Conservation (phyloP, 2,797 vertebrate genomes). For the Oceanodroma leucorhoa region DNA sequence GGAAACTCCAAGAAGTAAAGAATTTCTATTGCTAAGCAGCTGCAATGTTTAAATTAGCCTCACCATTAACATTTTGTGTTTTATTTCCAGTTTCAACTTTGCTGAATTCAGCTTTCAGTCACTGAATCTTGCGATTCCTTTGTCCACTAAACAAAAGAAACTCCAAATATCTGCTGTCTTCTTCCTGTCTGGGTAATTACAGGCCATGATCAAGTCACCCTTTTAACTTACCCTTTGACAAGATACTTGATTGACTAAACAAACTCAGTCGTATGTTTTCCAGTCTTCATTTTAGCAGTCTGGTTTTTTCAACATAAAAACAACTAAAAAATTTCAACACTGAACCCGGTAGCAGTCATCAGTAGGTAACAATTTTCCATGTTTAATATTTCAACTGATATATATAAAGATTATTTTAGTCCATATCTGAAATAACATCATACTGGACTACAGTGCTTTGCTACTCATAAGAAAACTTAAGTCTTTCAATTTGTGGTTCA, state of each 20-base stretch:
- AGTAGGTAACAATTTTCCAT: neutral
- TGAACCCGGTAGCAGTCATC: neutral
- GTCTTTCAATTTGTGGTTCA: neutral
- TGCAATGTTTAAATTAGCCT: constrained; percentile 55
- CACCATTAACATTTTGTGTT: constrained; percentile 42
- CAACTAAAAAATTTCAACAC: neutral
- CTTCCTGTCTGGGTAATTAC: constrained; percentile 22
- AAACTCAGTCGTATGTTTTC: neutral
- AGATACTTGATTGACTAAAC: neutral
- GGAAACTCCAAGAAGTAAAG: constrained; percentile 1
- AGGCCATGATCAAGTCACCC: neutral
- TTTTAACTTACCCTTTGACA: constrained; percentile 17
- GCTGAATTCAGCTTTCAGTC: constrained; percentile 56
- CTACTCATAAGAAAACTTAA: neutral
- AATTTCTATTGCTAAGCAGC: constrained; percentile 37
- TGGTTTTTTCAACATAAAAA: neutral
- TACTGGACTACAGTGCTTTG: neutral
- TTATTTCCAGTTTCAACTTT: constrained; percentile 40
- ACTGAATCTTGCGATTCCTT: constrained; percentile 42
- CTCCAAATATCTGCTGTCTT: constrained; percentile 43
- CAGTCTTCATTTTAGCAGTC: neutral
- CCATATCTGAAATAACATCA: neutral
- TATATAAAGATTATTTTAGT: neutral
- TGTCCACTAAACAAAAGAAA: constrained; percentile 49
- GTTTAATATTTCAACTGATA: neutral